Conservation (phyloP, 23 tunicate genomes). For the Oikopleura albicans region DNA sequence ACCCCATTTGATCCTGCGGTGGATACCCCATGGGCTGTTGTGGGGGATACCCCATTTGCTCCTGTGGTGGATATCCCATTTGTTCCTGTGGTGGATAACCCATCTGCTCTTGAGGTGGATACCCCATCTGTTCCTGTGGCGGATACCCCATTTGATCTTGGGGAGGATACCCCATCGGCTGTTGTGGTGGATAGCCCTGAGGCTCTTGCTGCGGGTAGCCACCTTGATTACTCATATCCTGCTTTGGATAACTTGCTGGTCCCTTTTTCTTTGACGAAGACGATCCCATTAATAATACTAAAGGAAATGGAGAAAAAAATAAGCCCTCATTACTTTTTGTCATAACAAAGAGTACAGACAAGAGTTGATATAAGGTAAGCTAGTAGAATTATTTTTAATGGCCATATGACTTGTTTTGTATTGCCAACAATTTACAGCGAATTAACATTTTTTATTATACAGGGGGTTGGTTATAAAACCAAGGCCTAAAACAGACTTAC, state of each 20-base stretch:
- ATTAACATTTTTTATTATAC: too few relatives aligned
- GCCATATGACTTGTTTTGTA: too few relatives aligned
- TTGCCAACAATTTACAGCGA: too few relatives aligned
- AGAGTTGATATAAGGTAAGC: too few relatives aligned
- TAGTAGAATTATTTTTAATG: too few relatives aligned
- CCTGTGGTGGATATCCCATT: not conserved
- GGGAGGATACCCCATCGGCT: not conserved
- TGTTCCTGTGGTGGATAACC: not conserved
- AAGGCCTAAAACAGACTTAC: too few relatives aligned
- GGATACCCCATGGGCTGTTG: not conserved
- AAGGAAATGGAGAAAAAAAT: not conserved
- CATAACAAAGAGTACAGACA: too few relatives aligned
- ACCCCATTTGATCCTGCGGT: not conserved
- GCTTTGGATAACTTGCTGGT: not conserved
- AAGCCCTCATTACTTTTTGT: too few relatives aligned
- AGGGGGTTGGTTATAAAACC: too few relatives aligned
- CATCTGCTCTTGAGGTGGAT: not conserved
- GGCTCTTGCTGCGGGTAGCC: not conserved
- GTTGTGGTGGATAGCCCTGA: not conserved
- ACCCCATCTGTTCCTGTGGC: not conserved
- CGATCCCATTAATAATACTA: too few relatives aligned
- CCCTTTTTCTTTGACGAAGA: not conserved
- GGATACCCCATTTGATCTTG: conserved; percentile 7
- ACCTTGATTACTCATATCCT: not conserved
- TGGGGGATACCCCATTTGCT: not conserved